A percentile compares a stretch with the other conserved stretches of the same genome.
Conservation (phyloP, 2,797 vertebrate species). For the Acridotheres tristis region DNA sequence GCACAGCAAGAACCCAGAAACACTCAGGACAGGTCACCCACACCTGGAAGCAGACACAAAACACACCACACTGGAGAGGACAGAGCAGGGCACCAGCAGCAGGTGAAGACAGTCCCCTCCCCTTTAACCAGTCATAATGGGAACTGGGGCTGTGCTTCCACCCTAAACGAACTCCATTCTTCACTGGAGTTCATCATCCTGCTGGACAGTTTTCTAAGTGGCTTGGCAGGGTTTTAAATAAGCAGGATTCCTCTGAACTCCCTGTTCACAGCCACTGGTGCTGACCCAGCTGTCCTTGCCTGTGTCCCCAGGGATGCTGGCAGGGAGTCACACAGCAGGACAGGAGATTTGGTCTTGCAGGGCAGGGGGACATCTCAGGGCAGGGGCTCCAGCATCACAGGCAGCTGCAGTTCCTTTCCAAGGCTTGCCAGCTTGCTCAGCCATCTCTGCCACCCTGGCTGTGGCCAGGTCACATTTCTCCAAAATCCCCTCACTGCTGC, state of each 20-base stretch:
- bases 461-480: background rate
- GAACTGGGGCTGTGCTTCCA: rapidly evolving
- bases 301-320: background rate
- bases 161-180: background rate
- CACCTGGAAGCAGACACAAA: background rate
- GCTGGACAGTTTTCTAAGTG: background rate
- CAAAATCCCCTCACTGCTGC: rapidly evolving
- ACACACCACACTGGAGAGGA: no score
- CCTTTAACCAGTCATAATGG: background rate
- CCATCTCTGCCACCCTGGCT: background rate
- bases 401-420: background rate
- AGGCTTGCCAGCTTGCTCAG: rapidly evolving
- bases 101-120: rapidly evolving
- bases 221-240: background rate
- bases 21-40: background rate
- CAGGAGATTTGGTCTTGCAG: background rate
- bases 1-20: background rate
- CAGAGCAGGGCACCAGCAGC: background rate
- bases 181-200: background rate
- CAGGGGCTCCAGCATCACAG: background rate
- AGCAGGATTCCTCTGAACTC: background rate
- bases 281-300: background rate
- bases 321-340: rapidly evolving
- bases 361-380: background rate
- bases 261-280: rapidly evolving